Conservation (phyloP, 2,113 vertebrate genomes). For the Climacteris rufus region DNA sequence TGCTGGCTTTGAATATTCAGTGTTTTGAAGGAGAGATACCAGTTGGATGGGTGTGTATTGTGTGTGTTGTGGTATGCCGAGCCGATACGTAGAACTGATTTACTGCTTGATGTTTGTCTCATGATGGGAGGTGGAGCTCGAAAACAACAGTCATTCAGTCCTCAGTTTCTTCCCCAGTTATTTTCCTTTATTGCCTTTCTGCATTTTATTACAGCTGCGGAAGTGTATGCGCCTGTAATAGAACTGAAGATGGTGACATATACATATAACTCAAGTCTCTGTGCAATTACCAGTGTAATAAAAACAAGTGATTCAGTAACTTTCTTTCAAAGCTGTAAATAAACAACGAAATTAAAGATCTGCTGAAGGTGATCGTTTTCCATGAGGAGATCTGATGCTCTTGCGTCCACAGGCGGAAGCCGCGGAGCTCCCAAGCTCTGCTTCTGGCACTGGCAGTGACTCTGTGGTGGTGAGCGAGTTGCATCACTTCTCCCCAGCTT, state of each 20-base stretch:
- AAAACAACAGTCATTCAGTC: not conserved
- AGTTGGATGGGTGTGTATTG: not conserved
- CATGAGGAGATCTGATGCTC: not conserved
- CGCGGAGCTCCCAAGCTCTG: not conserved
- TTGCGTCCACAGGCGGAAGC: accelerated
- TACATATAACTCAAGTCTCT: not conserved
- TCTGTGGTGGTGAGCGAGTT: not conserved
- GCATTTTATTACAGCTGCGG: not conserved
- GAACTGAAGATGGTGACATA: not conserved
- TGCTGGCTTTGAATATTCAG: not conserved
- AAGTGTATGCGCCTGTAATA: not conserved
- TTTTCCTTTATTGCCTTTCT: not conserved
- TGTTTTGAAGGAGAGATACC: not conserved
- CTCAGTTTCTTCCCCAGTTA: not conserved
- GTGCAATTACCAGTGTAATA: not conserved
- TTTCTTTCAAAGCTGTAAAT: not conserved
- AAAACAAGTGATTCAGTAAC: not conserved
- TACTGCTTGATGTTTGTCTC: not conserved
- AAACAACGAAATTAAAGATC: not conserved
- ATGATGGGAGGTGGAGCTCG: not conserved
- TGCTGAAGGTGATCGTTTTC: not conserved
- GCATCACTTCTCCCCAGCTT: not conserved
- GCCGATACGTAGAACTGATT: not conserved
- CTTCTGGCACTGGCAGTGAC: not conserved
- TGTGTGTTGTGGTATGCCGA: not conserved